Conservation (phyloP, 2,797 vertebrate species). For the Peromyscus eremicus region DNA sequence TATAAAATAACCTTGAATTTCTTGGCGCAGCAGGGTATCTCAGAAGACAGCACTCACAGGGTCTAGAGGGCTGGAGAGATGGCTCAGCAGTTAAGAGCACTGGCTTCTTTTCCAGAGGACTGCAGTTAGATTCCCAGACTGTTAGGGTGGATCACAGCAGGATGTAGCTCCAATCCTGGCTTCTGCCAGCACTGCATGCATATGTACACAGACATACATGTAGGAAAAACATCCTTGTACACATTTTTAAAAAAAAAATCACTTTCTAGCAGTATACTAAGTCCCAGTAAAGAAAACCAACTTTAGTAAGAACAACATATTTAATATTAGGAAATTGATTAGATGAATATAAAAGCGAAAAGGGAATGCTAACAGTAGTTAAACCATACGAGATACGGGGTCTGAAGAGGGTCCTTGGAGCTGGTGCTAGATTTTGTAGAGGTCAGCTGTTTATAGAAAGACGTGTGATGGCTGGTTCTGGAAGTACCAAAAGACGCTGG, state of each 20-base stretch:
- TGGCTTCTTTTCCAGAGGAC: background rate
- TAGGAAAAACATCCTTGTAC: background rate
- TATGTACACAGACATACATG: background rate
- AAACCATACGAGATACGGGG: background rate
- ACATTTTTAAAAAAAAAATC: background rate
- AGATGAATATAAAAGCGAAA: background rate
- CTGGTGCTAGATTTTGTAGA: background rate
- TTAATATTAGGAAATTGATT: constrained; percentile 42
- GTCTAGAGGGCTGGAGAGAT: background rate
- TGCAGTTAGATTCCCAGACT: background rate
- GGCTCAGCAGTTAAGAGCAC: background rate
- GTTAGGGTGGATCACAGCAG: background rate
- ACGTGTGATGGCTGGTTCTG: background rate
- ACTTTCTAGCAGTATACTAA: background rate
- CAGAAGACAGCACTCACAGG: background rate
- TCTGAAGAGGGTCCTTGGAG: background rate
- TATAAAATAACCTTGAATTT: constrained; percentile 48
- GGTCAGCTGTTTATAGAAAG: background rate
- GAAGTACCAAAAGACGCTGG: background rate
- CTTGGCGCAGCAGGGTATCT: constrained; percentile 35
- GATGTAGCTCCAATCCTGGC: background rate
- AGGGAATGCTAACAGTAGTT: background rate
- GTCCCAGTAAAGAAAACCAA: constrained; percentile 47
- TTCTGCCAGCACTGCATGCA: background rate
- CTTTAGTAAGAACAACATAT: background rate